Conservation (phyloP, 1,140 invertebrate genomes). For the Holotrichia oblita region DNA sequence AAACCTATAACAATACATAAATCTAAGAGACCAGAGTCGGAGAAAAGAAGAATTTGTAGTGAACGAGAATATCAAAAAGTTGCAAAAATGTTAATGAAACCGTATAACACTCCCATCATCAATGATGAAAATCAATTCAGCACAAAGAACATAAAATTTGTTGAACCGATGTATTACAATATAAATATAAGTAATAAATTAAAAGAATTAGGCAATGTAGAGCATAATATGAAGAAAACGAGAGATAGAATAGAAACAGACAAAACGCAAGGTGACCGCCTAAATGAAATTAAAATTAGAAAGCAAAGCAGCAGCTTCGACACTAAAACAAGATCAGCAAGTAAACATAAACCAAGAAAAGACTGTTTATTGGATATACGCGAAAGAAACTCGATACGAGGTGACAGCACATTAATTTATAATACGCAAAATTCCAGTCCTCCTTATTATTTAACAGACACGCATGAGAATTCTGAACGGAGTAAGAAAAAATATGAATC, state of each 20-base stretch:
- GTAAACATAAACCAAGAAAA: neutral
- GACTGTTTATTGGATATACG: neutral
- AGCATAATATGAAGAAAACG: neutral
- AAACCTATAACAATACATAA: neutral
- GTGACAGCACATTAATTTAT: neutral
- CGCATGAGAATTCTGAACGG: neutral
- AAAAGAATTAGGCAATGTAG: conserved; percentile 24
- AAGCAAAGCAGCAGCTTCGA: conserved; percentile 22
- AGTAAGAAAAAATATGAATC: neutral
- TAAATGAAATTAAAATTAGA: conserved; percentile 57
- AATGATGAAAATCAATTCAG: conserved; percentile 29
- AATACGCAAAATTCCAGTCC: neutral
- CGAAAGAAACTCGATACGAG: neutral
- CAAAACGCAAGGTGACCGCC: conserved; percentile 57
- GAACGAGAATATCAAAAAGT: conserved; percentile 15
- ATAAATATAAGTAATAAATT: neutral
- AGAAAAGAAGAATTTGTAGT: conserved; percentile 7
- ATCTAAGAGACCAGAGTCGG: conserved; percentile 39
- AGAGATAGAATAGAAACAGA: conserved; percentile 17
- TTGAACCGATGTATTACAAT: neutral
- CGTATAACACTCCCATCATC: neutral
- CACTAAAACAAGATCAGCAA: neutral
- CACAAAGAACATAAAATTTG: neutral
- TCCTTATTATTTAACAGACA: conserved; percentile 6
- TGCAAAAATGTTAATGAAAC: conserved; percentile 20